Percentiles rank a stretch among this genome's conserved stretches.
phyloP scores from a whole-genome alignment of 1,140 invertebrate genomes.

The Brachionus manjavacas region DNA sequence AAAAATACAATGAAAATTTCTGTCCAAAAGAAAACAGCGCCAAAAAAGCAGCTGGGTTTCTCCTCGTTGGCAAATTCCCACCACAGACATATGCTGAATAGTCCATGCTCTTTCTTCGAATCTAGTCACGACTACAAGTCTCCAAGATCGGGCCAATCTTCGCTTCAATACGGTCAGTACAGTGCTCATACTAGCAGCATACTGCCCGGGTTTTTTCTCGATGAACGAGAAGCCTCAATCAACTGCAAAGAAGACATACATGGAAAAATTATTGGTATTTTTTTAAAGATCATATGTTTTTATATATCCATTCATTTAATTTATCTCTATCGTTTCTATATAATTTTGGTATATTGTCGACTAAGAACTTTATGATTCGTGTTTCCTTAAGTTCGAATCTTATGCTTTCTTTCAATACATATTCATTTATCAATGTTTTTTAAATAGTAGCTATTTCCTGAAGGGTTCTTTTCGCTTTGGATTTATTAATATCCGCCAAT shows the following conservation, averaged over 20 bases:
- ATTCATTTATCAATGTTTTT: not conserved
- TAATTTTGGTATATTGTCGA: not conserved
- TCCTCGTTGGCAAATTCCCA: not conserved
- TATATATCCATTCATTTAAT: not conserved
- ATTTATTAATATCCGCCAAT: too few species aligned
- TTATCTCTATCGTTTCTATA: not conserved
- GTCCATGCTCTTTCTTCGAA: not conserved
- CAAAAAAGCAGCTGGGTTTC: not conserved
- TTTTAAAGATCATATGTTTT: not conserved
- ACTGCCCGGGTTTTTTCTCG: not conserved
- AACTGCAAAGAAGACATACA: slow-evolving; percentile 6
- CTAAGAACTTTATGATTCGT: not conserved
- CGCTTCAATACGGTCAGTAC: not conserved
- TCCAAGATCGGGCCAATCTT: not conserved
- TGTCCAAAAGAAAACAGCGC: not conserved
- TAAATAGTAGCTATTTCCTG: not conserved
- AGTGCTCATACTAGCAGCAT: not conserved
- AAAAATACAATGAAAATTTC: not conserved
- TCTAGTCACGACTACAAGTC: not conserved
- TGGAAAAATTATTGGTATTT: slow-evolving; percentile 22
- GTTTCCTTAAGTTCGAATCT: not conserved
- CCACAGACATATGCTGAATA: not conserved
- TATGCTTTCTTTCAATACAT: not conserved
- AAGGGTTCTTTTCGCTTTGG: too few species aligned
- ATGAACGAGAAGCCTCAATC: not conserved